Conservation (phyloP, 1,140 invertebrate genomes). For the Drosophila trapezifrons region DNA sequence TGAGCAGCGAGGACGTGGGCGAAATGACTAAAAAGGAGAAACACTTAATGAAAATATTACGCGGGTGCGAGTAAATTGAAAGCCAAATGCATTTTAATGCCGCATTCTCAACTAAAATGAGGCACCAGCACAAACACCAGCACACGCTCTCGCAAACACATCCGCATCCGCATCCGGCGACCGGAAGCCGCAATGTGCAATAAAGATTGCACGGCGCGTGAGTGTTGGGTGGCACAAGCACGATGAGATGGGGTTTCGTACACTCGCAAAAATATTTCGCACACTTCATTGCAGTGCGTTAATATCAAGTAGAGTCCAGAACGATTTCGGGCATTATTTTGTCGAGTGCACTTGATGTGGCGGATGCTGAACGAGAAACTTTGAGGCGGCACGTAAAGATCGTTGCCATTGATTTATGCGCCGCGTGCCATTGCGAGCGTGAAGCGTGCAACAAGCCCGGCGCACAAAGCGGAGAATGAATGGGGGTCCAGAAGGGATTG, state of each 20-base stretch:
- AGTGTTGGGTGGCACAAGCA: slow-evolving; percentile 22
- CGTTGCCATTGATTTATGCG: slow-evolving; percentile 82
- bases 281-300: no score
- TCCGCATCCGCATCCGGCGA: slow-evolving; percentile 38
- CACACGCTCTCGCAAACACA: slow-evolving; percentile 28
- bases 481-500: slow-evolving; percentile 5
- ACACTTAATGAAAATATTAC: slow-evolving; percentile 80
- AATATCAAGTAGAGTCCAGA: no score
- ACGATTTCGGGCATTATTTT: slow-evolving; percentile 1
- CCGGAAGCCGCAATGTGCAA: slow-evolving; percentile 74
- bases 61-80: slow-evolving; percentile 70
- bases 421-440: slow-evolving; percentile 68
- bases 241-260: not conserved
- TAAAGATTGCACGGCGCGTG: slow-evolving; percentile 71
- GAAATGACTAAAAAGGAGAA: slow-evolving; percentile 59
- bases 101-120: slow-evolving; percentile 73
- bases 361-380: slow-evolving; percentile 41
- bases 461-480: slow-evolving; percentile 31
- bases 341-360: slow-evolving; percentile 15
- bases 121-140: slow-evolving; percentile 33
- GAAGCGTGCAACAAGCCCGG: slow-evolving; percentile 75
- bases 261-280: slow-evolving; percentile 10
- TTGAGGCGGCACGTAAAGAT: slow-evolving; percentile 75
- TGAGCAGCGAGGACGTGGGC: slow-evolving; percentile 46
- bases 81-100: slow-evolving; percentile 82